phyloP scores from a whole-genome alignment of 2,797 vertebrate genomes.

The Tinamus major region DNA sequence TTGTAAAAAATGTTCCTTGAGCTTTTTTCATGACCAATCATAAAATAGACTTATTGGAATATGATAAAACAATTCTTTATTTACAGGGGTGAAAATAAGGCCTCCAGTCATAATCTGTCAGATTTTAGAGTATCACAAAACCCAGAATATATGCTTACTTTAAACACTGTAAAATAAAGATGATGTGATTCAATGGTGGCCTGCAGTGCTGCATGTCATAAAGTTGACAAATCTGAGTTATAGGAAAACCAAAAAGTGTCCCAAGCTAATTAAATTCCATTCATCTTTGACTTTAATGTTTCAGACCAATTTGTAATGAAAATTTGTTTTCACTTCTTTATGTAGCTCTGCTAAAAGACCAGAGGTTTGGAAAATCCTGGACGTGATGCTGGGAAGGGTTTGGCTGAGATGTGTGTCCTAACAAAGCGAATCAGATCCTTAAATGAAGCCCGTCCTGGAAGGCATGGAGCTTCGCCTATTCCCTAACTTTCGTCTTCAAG shows the following conservation, averaged over 20 bases:
- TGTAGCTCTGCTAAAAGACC: neutral
- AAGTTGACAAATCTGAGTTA: conserved; percentile 24
- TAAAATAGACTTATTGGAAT: neutral
- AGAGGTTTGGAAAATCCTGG: neutral
- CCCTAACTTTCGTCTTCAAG: neutral
- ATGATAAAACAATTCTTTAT: conserved; percentile 14
- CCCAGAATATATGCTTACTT: neutral
- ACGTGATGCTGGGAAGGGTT: neutral
- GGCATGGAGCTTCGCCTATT: rapidly evolving
- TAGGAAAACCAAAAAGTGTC: conserved; percentile 20
- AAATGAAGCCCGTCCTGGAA: rapidly evolving
- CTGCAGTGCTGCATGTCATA: neutral
- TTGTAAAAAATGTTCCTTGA: conserved; percentile 1
- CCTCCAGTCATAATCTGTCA: neutral
- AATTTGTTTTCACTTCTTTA: conserved; percentile 29
- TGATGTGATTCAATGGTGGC: neutral
- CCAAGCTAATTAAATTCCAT: conserved; percentile 54
- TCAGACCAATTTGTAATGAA: conserved; percentile 12
- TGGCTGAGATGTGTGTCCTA: neutral
- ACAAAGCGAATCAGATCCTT: neutral
- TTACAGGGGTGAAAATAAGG: conserved; percentile 48
- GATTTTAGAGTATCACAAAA: neutral
- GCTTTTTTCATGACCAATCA: rapidly evolving
- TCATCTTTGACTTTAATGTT: conserved; percentile 27
- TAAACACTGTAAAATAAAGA: conserved; percentile 37